Evolutionary conservation across 1,140 invertebrate species (phyloP), one percentile per base, ranked within the genome.

Genomic region (Sycophaga agraensis): DNA sequence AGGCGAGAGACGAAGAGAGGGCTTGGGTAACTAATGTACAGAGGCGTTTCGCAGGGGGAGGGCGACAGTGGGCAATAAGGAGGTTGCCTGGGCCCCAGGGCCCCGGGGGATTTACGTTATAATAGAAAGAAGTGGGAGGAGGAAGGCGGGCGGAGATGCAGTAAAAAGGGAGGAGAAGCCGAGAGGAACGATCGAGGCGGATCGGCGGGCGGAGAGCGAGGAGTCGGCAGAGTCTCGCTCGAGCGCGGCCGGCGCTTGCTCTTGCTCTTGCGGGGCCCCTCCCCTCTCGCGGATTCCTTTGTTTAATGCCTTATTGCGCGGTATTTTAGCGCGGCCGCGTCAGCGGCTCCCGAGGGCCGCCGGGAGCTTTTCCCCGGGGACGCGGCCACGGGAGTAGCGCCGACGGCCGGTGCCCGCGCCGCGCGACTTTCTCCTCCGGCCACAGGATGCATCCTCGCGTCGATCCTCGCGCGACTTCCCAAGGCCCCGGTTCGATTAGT

Each of bases 251-350:
- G 40, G 9, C 24, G 31, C 8, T n/a, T n/a, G 51, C 70, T 72
- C 63, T 67, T 69, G 74, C 71, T 73, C 71, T n/a, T 66, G 75
- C 71, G 71, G 71, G 75, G 65, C 72, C 68, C 70, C 66, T 59
- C 51, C 51, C 64, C 58, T 66, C 64, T 65, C 68, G 60, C 70
- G 69, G 68, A 77, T 76, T 76, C 73, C 75, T 76, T 78, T 78
- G 75, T 77, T 76, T 76, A 75, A 75, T 71, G 68, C 69, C 70
- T 75, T 76, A 75, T 75, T 75, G 70, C 71, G 71, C 71, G 70
- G 74, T 74, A 73, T 75, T 75, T 71, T 71, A 70, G 69, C 66
- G 48, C 35, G 22, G 37, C 26, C 4, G 42, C 40, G 1, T 24
- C 21, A 17, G 26, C n/a, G 39, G 24, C 39, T 21, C 17, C 11